Conservation (phyloP, 2,888 invertebrate species). For the Tenthredo scrophulariae region DNA sequence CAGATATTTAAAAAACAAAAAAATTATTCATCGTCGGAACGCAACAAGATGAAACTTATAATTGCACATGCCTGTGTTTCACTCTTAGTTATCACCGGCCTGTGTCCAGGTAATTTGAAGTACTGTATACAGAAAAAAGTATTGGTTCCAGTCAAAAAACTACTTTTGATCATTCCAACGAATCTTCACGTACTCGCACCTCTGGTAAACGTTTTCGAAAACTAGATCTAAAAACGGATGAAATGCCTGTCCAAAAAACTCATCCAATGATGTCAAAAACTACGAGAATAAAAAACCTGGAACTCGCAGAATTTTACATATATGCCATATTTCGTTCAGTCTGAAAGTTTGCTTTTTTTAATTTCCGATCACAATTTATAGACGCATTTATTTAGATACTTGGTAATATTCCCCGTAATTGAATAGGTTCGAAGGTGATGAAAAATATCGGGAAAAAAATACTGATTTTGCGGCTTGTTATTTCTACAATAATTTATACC, state of each 20-base stretch:
- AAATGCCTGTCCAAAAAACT: not conserved
- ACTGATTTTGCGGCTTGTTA: not conserved
- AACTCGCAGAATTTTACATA: not conserved
- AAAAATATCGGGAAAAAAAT: not conserved
- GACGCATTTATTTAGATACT: not conserved
- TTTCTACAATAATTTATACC: not conserved
- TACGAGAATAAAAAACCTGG: not conserved
- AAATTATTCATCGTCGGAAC: not conserved
- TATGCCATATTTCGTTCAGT: not conserved
- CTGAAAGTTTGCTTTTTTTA: not conserved
- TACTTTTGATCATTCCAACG: not conserved
- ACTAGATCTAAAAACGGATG: not conserved
- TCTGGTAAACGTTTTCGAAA: not conserved
- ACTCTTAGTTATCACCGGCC: not conserved
- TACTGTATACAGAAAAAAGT: not conserved
- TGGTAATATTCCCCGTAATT: not conserved
- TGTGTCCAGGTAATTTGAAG: not conserved
- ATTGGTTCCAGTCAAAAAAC: not conserved
- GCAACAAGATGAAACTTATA: not conserved
- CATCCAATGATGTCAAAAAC: not conserved
- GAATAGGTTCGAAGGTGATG: not conserved
- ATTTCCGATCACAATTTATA: not conserved
- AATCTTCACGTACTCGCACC: not conserved
- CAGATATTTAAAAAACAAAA: not conserved
- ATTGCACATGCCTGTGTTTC: not conserved